Base-by-base conservation (phyloP, 2,113 vertebrate species). In the Carollia perspicillata region DNA sequence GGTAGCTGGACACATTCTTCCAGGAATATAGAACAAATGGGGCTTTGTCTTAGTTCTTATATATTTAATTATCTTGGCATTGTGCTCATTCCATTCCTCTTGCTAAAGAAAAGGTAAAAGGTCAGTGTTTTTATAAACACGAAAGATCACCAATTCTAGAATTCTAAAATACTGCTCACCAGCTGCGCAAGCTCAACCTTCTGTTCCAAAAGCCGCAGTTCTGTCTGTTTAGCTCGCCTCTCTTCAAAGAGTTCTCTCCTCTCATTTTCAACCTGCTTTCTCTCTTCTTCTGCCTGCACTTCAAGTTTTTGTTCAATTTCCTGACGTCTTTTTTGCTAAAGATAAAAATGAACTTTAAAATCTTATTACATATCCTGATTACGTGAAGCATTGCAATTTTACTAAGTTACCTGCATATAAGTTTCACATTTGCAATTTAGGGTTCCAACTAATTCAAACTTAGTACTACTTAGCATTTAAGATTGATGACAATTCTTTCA, bases 231-330 rank as follows among this genome's bases (percentile, higher is more conserved):
- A 98, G 99, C 99, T 97, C 99, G 99, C 89, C 99, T 99, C 97
- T 99, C 99, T 93, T 99, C 99, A 98, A 99, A 99, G 18, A 99
- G 98, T 95, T 99, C 99, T 97, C 99, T 97, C 96, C 99, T 99
- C 96, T 99, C 99, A 16, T 98, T 99, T 98, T 99, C 99, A 97
- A 99, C 99, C 97, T 99, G 99, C 94, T 99, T 99, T 95, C 98
- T 99, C 95, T 99, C 99, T 95, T 99, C 98, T 95, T 99, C 99
- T 90, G 99, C 99, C 97, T 99, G 99, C 81, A 99, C 99, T 98
- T 99, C 99, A 78, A 99, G 99, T 98, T 99, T 99, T 95, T 99
- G 99, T 95, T 99, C 99, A 97, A 99, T 99, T 98, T 99, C 99
- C 97, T 99, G 98, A 71, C 99, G 99, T 55, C 99, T 98, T 97